phyloP scores from a whole-genome alignment of 1,140 invertebrate species.

The Trachelipus rathkii region DNA sequence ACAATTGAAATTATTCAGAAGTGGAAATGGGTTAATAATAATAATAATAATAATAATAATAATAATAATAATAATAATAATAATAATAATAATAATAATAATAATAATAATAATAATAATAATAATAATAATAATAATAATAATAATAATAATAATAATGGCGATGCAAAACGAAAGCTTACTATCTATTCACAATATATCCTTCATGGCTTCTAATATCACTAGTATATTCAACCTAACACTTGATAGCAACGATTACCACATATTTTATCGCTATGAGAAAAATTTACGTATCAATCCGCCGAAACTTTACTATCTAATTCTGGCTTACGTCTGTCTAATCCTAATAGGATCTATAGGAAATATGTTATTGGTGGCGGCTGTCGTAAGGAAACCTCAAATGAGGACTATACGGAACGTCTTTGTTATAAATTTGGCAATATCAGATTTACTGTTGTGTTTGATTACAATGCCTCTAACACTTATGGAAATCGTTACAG shows the following conservation, averaged over 20 bases:
- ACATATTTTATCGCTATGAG: background rate
- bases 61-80: too few species aligned
- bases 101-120: constrained; percentile 8
- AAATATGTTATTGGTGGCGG: constrained; percentile 50
- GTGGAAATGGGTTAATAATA: too few species aligned
- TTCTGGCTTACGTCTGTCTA: constrained; percentile 30
- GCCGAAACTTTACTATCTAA: constrained; percentile 1
- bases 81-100: background rate
- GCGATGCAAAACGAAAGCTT: background rate
- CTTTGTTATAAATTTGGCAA: constrained; percentile 61
- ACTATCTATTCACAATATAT: background rate
- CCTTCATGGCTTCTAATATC: background rate
- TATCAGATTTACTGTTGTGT: constrained; percentile 60
- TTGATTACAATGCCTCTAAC: constrained; percentile 59
- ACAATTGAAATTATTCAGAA: too few species aligned
- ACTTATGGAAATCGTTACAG: constrained; percentile 51
- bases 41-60: too few species aligned
- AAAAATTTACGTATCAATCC: background rate
- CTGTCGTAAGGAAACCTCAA: constrained; percentile 50
- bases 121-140: background rate
- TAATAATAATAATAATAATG: background rate
- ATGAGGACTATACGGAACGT: constrained; percentile 62
- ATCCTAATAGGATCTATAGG: constrained; percentile 34
- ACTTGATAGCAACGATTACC: background rate
- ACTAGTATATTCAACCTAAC: background rate